phyloP scores from a whole-genome alignment of 2,113 vertebrate species.

The Eurypyga helias region DNA sequence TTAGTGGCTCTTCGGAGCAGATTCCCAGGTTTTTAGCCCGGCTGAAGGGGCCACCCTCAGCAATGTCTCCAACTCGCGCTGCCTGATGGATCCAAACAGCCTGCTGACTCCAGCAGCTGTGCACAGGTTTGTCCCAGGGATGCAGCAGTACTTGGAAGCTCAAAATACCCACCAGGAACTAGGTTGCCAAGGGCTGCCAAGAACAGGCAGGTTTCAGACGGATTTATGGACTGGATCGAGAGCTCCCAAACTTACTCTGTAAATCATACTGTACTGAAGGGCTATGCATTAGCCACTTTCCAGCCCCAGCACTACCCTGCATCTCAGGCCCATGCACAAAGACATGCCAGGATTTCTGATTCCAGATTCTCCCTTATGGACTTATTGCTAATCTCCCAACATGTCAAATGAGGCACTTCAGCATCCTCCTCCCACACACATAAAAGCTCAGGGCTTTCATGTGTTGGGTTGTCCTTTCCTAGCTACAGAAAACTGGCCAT shows the following conservation, averaged over 20 bases:
- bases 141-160: not conserved
- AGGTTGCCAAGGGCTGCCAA: not conserved
- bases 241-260: not conserved
- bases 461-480: not conserved
- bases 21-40: not conserved
- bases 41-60: not conserved
- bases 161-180: not conserved
- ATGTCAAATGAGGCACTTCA: fast-evolving
- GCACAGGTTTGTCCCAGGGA: not conserved
- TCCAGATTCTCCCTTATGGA: not conserved
- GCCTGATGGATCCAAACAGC: not conserved
- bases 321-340: not conserved
- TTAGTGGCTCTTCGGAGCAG: not conserved
- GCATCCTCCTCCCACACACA: not conserved
- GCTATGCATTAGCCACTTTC: not conserved
- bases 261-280: not conserved
- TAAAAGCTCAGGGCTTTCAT: not conserved
- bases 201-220: not conserved
- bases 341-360: not conserved
- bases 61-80: not conserved
- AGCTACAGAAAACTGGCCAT: not conserved
- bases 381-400: not conserved
- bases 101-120: not conserved
- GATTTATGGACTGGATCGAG: not conserved
- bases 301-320: not conserved